Conservation (phyloP, 2,888 invertebrate genomes). For the Clostera curtula region DNA sequence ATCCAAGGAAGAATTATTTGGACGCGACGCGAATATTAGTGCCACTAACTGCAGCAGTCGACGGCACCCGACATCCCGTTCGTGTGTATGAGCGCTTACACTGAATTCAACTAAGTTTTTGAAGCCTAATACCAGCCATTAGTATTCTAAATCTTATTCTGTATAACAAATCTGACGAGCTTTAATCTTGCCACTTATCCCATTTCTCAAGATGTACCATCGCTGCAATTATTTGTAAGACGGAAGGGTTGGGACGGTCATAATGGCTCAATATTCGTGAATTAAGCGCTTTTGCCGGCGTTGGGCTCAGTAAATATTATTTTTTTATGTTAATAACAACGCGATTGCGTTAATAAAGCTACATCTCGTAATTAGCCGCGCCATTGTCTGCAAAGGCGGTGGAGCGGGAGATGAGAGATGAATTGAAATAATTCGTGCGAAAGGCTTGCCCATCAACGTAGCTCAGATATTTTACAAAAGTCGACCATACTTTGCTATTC, state of each 20-base stretch:
- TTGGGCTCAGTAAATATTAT: slow-evolving; percentile 67
- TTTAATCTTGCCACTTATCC: slow-evolving; percentile 63
- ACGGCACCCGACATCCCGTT: no score
- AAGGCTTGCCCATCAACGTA: slow-evolving; percentile 30
- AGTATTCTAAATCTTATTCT: slow-evolving; percentile 54
- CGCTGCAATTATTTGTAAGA: slow-evolving; percentile 68
- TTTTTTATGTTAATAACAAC: slow-evolving; percentile 73
- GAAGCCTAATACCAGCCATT: slow-evolving; percentile 43
- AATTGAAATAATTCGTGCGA: slow-evolving; percentile 48
- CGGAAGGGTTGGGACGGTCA: slow-evolving; percentile 58
- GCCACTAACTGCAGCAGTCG: no score
- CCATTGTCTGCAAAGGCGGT: slow-evolving; percentile 57
- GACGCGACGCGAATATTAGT: slow-evolving; percentile 36
- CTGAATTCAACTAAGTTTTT: no score
- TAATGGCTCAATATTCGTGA: slow-evolving; percentile 71
- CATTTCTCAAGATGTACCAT: slow-evolving; percentile 61
- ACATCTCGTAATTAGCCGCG: slow-evolving; percentile 66
- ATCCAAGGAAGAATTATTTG: slow-evolving; percentile 29
- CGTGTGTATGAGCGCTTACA: no score
- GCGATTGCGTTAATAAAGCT: slow-evolving; percentile 73
- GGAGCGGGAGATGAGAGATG: slow-evolving; percentile 41
- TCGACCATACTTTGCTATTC: no score
- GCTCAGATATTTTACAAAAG: slow-evolving; percentile 23
- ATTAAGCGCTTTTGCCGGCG: slow-evolving; percentile 59
- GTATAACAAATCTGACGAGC: slow-evolving; percentile 56